Conservation (phyloP, 2,797 vertebrate species). For the Sebastes reedi region DNA sequence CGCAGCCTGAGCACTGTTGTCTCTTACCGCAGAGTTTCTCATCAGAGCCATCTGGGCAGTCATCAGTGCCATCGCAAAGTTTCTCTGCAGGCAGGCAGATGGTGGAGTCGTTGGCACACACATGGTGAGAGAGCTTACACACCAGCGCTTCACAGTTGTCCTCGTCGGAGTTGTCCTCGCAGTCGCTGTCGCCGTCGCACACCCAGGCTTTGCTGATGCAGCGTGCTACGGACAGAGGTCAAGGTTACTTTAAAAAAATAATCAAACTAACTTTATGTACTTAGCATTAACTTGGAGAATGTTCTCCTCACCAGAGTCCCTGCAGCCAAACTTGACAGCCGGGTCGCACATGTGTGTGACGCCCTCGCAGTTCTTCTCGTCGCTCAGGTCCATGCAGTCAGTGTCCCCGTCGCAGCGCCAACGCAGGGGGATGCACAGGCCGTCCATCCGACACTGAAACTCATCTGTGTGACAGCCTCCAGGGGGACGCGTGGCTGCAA, state of each 20-base stretch:
- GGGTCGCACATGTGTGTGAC: constrained; percentile 95
- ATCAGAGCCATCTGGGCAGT: constrained; percentile 94
- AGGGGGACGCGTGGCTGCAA: constrained; percentile 91
- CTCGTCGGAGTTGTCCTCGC: constrained; percentile 96
- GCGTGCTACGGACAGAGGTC: constrained; percentile 79
- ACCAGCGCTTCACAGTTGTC: constrained; percentile 94
- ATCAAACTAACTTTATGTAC: not conserved
- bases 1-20: constrained; percentile 24
- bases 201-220: constrained; percentile 99
- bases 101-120: constrained; percentile 92
- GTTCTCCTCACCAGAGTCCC: constrained; percentile 88
- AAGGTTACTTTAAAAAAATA: not conserved
- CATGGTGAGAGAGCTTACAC: constrained; percentile 95
- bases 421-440: constrained; percentile 94
- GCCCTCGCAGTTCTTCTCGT: constrained; percentile 96
- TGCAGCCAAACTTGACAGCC: constrained; percentile 95
- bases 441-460: constrained; percentile 95
- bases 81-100: constrained; percentile 94
- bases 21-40: constrained; percentile 93
- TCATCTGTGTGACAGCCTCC: constrained; percentile 95
- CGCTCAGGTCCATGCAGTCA: constrained; percentile 97
- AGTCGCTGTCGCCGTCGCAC: constrained; percentile 95
- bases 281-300: not conserved
- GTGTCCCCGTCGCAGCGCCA: constrained; percentile 97
- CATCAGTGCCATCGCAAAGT: constrained; percentile 90